Evolutionary conservation across 2,113 vertebrate genomes (phyloP), one percentile per base, ranked within the genome.

Genomic region (Mohoua ochrocephala): DNA sequence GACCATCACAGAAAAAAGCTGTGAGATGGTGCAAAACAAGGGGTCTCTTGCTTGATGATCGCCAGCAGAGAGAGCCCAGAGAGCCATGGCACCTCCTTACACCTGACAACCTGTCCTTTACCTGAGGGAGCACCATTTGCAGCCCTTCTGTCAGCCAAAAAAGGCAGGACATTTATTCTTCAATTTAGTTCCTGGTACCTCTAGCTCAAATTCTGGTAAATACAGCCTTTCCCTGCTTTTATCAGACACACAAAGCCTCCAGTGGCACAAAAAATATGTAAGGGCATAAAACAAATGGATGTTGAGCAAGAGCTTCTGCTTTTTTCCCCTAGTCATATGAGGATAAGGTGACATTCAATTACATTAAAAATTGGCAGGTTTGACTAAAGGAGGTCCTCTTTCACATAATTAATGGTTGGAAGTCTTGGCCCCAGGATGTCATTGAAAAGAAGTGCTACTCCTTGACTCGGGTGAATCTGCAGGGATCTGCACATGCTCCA

Each of bases 291-390:
- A 83, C 53, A 95, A 97, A 94, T 95, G 81, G 87, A 91, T 95
- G 92, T 96, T 76, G 75, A 95, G 90, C 94, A 97, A 88, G 71
- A 95, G 91, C 53, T 85, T 83, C 88, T 90, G 53, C 75, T 95
- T 93, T 85, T 80, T 85, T 93, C 92, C 57, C 63, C 82, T 88
- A 82, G 84, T 83, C 84, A 65, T 85, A 74, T 18, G 54, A 90
- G 91, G 83, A 80, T 85, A 97, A 97, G 95, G 94, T 93, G 90
- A 97, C 91, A 77, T 91, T 94, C 88, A 97, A 97, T 95, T 95
- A 96, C 90, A 97, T 94, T 97, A 96, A 97, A 94, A 97, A 88
- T 94, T 96, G 96, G 95, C 95, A 97, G 87, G 77, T 95, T 82
- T 94, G 74, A 68, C 84, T 60, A 89, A 76, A 90, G 63, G 57